Evolutionary conservation across 2,888 invertebrate genomes (phyloP).

Genomic region (Dicyrtomina minuta): DNA sequence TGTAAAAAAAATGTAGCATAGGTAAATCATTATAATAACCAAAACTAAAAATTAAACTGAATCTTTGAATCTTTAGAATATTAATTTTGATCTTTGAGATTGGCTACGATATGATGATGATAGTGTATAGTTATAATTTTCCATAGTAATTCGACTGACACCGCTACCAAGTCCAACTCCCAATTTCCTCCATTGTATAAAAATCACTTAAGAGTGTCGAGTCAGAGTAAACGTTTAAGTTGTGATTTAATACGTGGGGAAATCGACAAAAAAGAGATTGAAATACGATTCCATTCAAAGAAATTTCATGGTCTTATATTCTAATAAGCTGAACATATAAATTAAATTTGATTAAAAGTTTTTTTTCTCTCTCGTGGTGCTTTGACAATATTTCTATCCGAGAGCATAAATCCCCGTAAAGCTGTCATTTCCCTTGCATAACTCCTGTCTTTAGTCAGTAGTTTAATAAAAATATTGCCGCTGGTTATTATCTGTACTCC

Average conservation of each 20-base stretch:
- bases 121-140: no score
- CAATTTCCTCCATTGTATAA: neutral
- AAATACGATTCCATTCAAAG: neutral
- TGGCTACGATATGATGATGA: no score
- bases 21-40: no score
- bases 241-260: conserved; percentile 1
- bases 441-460: neutral
- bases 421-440: conserved; percentile 10
- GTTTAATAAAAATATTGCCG: conserved; percentile 6
- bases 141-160: neutral
- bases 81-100: no score
- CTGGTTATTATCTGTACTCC: conserved; percentile 5
- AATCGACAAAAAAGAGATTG: neutral
- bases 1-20: no score
- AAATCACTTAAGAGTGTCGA: neutral
- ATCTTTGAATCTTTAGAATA: no score
- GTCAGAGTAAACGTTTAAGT: neutral
- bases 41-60: no score
- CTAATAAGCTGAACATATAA: conserved; percentile 20
- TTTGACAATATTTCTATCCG: no score
- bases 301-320: conserved; percentile 16
- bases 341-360: conserved; percentile 22
- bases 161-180: neutral
- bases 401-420: conserved; percentile 5
- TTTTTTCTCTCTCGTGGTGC: neutral